phyloP scores from a whole-genome alignment of 1,140 invertebrate species.

The Drosophila serrata region DNA sequence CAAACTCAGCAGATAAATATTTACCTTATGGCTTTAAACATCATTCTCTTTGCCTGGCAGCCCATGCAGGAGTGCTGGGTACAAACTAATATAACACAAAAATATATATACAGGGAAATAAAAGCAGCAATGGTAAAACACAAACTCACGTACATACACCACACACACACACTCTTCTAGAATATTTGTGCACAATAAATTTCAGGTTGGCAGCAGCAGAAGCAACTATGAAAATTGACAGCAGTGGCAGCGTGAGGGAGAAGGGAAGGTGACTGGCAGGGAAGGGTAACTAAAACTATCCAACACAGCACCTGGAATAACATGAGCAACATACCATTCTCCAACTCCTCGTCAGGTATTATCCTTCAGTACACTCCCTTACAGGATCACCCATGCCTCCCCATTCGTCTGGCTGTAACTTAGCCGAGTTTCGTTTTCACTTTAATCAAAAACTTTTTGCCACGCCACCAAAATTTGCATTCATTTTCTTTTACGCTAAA shows the following conservation, averaged over 20 bases:
- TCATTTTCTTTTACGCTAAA: conserved; percentile 83
- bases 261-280: conserved; percentile 1
- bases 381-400: background rate
- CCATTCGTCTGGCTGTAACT: conserved; percentile 41
- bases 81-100: conserved; percentile 15
- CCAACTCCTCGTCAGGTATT: background rate
- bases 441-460: conserved; percentile 81
- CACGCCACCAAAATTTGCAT: conserved; percentile 75
- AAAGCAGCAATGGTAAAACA: conserved; percentile 34
- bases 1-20: conserved; percentile 1
- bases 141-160: conserved; percentile 36
- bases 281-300: conserved; percentile 67
- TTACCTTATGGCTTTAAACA: conserved; percentile 11
- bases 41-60: conserved; percentile 3
- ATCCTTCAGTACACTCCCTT: background rate
- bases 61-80: background rate
- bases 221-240: conserved; percentile 66
- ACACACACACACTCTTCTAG: conserved; percentile 12
- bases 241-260: conserved; percentile 10
- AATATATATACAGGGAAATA: conserved; percentile 33
- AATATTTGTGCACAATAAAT: conserved; percentile 73
- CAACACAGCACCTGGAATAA: conserved; percentile 71
- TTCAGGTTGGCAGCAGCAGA: conserved; percentile 55
- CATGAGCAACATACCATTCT: conserved; percentile 44
- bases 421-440: conserved; percentile 78